These are phyloP conservation scores for Epistrophella euchroma DNA, from an alignment of 2,888 invertebrate genomes.

Conservation along the genomic window DNA sequence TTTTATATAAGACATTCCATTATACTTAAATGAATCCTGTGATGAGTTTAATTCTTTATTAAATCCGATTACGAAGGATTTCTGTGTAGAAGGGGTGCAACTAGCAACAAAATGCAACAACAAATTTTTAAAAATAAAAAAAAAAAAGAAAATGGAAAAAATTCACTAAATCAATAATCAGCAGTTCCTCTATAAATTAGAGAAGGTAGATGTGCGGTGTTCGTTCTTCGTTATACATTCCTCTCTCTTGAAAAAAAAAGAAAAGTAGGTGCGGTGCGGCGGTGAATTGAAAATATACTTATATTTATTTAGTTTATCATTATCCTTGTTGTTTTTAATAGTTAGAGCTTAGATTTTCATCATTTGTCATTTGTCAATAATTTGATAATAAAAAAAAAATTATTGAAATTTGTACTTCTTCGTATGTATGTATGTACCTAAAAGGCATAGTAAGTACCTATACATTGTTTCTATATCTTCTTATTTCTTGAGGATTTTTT, in stretches of 20 bases:
- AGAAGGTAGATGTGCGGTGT: not conserved
- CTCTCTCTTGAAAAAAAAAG: not conserved
- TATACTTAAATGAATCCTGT: not conserved
- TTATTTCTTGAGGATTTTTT: slow-evolving; percentile 31
- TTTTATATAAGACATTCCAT: not conserved
- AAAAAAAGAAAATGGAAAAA: not conserved
- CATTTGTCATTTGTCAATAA: not conserved
- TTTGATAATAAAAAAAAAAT: not conserved
- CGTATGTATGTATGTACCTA: too few relatives aligned
- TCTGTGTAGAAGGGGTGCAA: not conserved
- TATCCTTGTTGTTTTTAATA: slow-evolving; percentile 33
- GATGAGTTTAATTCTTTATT: not conserved
- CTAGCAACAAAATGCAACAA: slow-evolving; percentile 9
- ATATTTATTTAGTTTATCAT: slow-evolving; percentile 26
- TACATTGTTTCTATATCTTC: slow-evolving; percentile 14
- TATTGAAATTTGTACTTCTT: not conserved
- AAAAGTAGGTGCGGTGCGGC: slow-evolving; percentile 73
- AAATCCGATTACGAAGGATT: not conserved
- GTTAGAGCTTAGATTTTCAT: not conserved
- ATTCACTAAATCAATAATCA: slow-evolving; percentile 37
- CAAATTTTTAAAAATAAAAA: not conserved
- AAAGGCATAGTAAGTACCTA: not conserved
- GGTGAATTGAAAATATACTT: slow-evolving; percentile 46
- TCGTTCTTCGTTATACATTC: slow-evolving; percentile 18
- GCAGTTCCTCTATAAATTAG: slow-evolving; percentile 9